Percentiles rank a stretch among this genome's conserved stretches.
Conservation (phyloP, 1,140 invertebrate species). For the Drosophila bocqueti region DNA sequence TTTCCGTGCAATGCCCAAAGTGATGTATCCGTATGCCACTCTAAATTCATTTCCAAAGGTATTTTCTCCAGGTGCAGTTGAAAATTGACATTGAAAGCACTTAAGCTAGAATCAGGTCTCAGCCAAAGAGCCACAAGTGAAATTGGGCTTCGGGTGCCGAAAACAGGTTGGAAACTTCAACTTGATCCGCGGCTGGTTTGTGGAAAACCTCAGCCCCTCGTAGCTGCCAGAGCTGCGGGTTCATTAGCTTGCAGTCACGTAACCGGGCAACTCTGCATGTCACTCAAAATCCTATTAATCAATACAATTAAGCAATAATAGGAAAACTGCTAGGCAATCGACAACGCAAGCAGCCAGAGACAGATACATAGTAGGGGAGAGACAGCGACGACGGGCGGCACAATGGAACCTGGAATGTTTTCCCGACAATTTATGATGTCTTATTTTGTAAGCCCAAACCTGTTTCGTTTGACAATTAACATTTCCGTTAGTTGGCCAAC, state of each 20-base stretch:
- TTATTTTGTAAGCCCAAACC: conserved; percentile 78
- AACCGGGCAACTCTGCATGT: conserved; percentile 69
- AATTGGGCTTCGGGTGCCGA: conserved; percentile 23
- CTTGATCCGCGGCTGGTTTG: conserved; percentile 18
- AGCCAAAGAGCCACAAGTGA: conserved; percentile 8
- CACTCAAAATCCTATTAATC: conserved; percentile 82
- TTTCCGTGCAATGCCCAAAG: not conserved
- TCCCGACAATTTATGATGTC: conserved; percentile 78
- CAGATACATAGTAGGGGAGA: conserved; percentile 3
- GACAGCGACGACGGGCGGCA: conserved; percentile 17
- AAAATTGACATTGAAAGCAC: conserved; percentile 8
- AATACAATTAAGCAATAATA: conserved; percentile 82
- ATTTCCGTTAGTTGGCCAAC: conserved; percentile 83
- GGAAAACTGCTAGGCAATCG: conserved; percentile 77
- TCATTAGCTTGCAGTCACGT: conserved; percentile 74
- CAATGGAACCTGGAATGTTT: conserved; percentile 68
- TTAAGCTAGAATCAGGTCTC: conserved; percentile 31
- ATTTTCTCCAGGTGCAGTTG: not conserved
- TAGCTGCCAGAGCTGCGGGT: conserved; percentile 34
- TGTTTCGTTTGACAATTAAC: conserved; percentile 81
- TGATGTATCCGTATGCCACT: not conserved
- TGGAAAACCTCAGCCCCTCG: conserved; percentile 19
- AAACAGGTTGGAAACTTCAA: conserved; percentile 38
- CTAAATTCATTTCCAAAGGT: not conserved
- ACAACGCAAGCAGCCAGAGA: conserved; percentile 27